phyloP scores from a whole-genome alignment of 2,797 vertebrate species.

The Chrosomus eos region DNA sequence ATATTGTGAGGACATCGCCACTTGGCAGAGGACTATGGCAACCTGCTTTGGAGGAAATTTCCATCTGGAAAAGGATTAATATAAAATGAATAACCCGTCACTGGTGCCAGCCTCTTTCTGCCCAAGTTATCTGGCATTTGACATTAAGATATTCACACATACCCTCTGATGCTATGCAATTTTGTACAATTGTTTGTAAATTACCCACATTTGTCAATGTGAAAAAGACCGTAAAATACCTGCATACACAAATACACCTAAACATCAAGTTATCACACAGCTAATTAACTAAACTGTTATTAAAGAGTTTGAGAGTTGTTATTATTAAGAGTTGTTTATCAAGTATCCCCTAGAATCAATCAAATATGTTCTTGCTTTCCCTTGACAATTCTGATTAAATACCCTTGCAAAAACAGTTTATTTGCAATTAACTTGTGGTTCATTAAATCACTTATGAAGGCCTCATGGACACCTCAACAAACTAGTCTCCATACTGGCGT shows the following conservation, averaged over 20 bases:
- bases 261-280: neutral
- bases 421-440: neutral
- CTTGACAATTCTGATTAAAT: neutral
- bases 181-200: neutral
- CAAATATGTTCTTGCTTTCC: neutral
- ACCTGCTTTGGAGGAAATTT: constrained; percentile 21
- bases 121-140: constrained; percentile 56
- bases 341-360: neutral
- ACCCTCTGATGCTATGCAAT: neutral
- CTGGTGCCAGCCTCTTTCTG: constrained; percentile 48
- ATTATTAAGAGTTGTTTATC: neutral
- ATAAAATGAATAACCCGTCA: constrained; percentile 29
- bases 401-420: neutral
- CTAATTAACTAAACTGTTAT: neutral
- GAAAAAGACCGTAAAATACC: neutral
- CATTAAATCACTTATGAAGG: neutral
- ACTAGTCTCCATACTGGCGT: too few relatives aligned
- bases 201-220: neutral
- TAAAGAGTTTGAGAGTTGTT: too few relatives aligned
- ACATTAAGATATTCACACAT: neutral
- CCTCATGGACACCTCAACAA: too few relatives aligned
- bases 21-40: constrained; percentile 43
- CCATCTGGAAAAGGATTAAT: constrained; percentile 53
- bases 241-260: neutral
- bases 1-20: constrained; percentile 54